phyloP scores from a whole-genome alignment of 2,888 invertebrate species.

The Ryuthela nishihirai region DNA sequence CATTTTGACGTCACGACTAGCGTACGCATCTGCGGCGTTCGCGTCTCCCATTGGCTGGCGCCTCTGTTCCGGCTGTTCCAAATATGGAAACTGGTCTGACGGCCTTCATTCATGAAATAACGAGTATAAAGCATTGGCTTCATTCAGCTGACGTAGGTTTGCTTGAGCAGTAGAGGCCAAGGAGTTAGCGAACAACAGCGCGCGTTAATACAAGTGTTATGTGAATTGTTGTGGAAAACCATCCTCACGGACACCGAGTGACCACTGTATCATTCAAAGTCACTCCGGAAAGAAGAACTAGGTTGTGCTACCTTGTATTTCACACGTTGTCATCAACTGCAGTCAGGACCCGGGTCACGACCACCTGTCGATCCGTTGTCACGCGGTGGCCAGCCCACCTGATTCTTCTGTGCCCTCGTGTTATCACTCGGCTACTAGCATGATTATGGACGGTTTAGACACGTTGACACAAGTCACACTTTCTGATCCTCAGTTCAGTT shows the following conservation, averaged over 20 bases:
- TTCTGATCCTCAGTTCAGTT: slow-evolving; percentile 15
- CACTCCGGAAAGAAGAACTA: no score
- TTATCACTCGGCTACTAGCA: slow-evolving; percentile 56
- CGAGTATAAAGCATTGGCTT: slow-evolving; percentile 6
- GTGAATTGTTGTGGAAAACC: no score
- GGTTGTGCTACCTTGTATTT: no score
- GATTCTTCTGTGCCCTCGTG: not conserved
- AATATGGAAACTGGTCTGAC: slow-evolving; percentile 19
- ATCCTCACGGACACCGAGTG: no score
- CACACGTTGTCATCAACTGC: no score
- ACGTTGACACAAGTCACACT: slow-evolving; percentile 55
- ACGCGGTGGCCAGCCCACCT: not conserved
- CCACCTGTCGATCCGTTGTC: not conserved
- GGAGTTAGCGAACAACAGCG: no score
- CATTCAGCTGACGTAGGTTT: slow-evolving; percentile 8
- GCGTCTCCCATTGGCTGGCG: slow-evolving; percentile 8
- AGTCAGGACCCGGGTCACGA: not conserved
- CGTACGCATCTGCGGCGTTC: slow-evolving; percentile 12
- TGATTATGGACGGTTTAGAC: slow-evolving; percentile 87
- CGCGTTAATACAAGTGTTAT: no score
- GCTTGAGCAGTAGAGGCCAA: slow-evolving; percentile 14
- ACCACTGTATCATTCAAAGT: no score
- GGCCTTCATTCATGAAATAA: slow-evolving; percentile 28
- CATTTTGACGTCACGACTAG: slow-evolving; percentile 21
- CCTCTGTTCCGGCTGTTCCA: slow-evolving; percentile 4